Evolutionary conservation across 2,888 invertebrate genomes (phyloP).

Genomic region (Melinaea menophilus): DNA sequence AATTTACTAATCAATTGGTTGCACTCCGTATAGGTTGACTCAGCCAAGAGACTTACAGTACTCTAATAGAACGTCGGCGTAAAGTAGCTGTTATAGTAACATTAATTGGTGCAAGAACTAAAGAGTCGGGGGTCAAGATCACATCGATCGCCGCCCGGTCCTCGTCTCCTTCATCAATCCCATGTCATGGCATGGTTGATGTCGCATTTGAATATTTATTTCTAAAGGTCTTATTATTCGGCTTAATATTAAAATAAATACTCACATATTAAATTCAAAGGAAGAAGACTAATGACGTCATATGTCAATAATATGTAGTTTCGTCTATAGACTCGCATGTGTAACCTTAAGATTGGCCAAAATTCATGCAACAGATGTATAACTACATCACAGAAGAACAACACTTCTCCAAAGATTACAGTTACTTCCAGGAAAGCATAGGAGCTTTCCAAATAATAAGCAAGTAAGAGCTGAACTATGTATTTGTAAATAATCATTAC

Average conservation of each 20-base stretch:
- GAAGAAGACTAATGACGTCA: slow-evolving; percentile 50
- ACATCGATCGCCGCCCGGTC: too few relatives aligned
- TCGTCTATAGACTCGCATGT: slow-evolving; percentile 54
- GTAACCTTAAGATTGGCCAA: slow-evolving; percentile 55
- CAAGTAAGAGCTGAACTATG: slow-evolving; percentile 47
- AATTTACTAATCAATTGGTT: too few relatives aligned
- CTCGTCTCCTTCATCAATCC: too few relatives aligned
- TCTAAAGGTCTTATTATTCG: not conserved
- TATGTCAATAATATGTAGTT: slow-evolving; percentile 41
- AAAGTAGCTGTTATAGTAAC: too few relatives aligned
- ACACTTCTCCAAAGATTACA: slow-evolving; percentile 41
- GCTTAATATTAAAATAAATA: slow-evolving; percentile 22
- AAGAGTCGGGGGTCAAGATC: too few relatives aligned
- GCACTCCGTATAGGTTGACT: too few relatives aligned
- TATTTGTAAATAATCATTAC: slow-evolving; percentile 49
- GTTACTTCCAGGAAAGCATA: slow-evolving; percentile 38
- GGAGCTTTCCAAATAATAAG: slow-evolving; percentile 42
- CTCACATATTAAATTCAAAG: slow-evolving; percentile 53
- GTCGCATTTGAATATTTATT: too few relatives aligned
- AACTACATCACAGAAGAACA: slow-evolving; percentile 48
- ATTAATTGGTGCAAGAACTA: too few relatives aligned
- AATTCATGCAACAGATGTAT: slow-evolving; percentile 50
- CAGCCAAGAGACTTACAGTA: too few relatives aligned
- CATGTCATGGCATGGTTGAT: too few relatives aligned
- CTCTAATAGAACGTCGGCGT: too few relatives aligned